phyloP scores from a whole-genome alignment of 2,113 vertebrate species.

The Calypte anna region DNA sequence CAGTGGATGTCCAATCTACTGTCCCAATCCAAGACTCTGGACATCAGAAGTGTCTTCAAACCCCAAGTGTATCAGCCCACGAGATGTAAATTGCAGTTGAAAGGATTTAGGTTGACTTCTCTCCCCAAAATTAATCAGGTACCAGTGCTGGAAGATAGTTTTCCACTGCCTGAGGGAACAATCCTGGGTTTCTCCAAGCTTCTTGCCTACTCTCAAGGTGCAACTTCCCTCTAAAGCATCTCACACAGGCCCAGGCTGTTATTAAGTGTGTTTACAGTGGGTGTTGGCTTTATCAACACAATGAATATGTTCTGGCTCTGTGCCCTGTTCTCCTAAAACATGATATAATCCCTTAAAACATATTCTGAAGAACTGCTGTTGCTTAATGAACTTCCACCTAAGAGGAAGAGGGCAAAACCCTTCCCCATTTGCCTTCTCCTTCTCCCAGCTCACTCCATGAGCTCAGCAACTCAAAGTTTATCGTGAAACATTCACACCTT shows the following conservation, averaged over 20 bases:
- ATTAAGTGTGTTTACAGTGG: not conserved
- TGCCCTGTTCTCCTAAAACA: not conserved
- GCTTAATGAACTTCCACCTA: constrained; percentile 16
- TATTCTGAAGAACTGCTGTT: not conserved
- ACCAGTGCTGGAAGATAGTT: not conserved
- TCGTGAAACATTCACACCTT: not conserved
- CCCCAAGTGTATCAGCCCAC: not conserved
- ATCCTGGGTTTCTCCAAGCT: not conserved
- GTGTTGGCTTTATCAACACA: constrained; percentile 18
- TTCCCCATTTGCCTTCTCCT: not conserved
- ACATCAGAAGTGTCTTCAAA: not conserved
- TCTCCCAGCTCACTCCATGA: not conserved
- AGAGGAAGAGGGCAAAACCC: not conserved
- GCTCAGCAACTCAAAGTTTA: not conserved
- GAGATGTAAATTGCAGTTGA: not conserved
- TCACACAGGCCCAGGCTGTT: not conserved
- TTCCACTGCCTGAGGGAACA: not conserved
- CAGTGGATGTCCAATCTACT: too few relatives aligned
- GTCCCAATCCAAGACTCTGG: not conserved
- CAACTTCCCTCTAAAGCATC: not conserved
- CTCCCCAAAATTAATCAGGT: not conserved
- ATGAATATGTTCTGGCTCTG: not conserved
- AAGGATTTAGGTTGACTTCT: not conserved
- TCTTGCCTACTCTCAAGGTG: not conserved
- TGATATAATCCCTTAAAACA: constrained; percentile 4